Evolutionary conservation across 2,797 vertebrate genomes (phyloP).

Genomic region (Gobio occitaniae): DNA sequence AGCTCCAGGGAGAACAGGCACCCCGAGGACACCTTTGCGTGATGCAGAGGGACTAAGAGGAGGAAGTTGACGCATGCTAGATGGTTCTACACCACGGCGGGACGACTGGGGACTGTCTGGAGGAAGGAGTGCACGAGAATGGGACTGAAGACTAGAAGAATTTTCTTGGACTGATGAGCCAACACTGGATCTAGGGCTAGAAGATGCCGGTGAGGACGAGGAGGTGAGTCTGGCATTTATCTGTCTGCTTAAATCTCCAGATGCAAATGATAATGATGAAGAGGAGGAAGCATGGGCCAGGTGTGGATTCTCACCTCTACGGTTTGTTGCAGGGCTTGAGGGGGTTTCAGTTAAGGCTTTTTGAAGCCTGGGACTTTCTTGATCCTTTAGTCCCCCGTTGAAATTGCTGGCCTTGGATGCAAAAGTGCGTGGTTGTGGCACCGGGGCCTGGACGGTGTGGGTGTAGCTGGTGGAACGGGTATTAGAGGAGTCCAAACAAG

Average conservation of each 20-base stretch:
- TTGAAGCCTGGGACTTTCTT: conserved; percentile 71
- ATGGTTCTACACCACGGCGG: conserved; percentile 74
- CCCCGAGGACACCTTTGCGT: conserved; percentile 74
- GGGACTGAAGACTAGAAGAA: conserved; percentile 67
- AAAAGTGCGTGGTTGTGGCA: conserved; percentile 68
- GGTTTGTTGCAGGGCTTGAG: conserved; percentile 70
- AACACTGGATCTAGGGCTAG: conserved; percentile 72
- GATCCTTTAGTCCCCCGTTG: conserved; percentile 61
- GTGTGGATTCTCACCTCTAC: conserved; percentile 68
- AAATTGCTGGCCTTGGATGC: conserved; percentile 33
- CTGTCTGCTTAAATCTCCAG: conserved; percentile 55
- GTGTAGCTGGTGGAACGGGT: conserved; percentile 82
- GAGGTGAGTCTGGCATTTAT: conserved; percentile 63
- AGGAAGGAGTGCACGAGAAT: conserved; percentile 67
- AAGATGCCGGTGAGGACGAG: conserved; percentile 63
- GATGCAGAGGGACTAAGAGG: conserved; percentile 85
- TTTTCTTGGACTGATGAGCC: conserved; percentile 79
- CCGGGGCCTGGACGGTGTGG: conserved; percentile 75
- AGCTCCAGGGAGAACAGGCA: conserved; percentile 70
- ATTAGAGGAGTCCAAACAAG: conserved; percentile 71
- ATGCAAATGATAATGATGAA: conserved; percentile 52
- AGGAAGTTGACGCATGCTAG: conserved; percentile 81
- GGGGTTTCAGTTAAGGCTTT: conserved; percentile 71
- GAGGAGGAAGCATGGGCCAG: conserved; percentile 62
- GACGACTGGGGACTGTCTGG: conserved; percentile 80